A percentile compares a stretch with the other conserved stretches of the same genome.
These are phyloP conservation scores for Xanthostigma xanthostigma DNA, from an alignment of 2,888 invertebrate genomes.

Conservation along the genomic window DNA sequence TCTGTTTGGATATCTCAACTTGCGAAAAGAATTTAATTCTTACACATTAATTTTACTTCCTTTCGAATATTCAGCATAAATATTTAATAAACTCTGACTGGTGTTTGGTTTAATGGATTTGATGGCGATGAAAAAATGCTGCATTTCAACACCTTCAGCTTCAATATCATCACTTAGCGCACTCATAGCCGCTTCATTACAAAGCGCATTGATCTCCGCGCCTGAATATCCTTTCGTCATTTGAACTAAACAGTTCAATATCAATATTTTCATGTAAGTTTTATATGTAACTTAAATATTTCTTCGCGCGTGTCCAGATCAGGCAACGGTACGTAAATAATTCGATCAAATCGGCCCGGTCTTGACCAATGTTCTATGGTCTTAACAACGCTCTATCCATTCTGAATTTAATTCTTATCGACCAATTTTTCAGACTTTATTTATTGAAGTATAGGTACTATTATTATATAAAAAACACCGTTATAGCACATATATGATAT, in stretches of 20 bases:
- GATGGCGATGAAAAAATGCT: conserved; percentile 62
- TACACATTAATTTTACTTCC: too few relatives aligned
- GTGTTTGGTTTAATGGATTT: conserved; percentile 62
- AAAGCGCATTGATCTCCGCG: conserved; percentile 81
- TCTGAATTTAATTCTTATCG: too few relatives aligned
- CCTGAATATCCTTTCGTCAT: conserved; percentile 77
- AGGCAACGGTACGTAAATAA: conserved; percentile 88
- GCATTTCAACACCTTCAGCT: conserved; percentile 40
- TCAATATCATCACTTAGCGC: conserved; percentile 65
- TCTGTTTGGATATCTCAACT: too few relatives aligned
- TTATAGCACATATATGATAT: too few relatives aligned
- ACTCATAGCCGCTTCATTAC: conserved; percentile 79
- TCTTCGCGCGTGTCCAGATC: conserved; percentile 62
- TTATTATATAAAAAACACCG: too few relatives aligned
- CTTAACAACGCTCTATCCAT: conserved; percentile 86
- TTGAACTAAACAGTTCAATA: conserved; percentile 47
- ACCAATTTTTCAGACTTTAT: too few relatives aligned
- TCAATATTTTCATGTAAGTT: conserved; percentile 57
- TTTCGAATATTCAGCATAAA: conserved; percentile 50
- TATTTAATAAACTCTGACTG: conserved; percentile 46
- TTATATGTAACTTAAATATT: conserved; percentile 66
- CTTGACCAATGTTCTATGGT: too few relatives aligned
- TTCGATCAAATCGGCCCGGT: conserved; percentile 80
- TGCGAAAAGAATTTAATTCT: too few relatives aligned
- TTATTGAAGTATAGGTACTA: too few relatives aligned